Percentiles rank a stretch among this genome's conserved stretches.
Evolutionary conservation across 2,797 vertebrate species (phyloP).

Genomic region (Squalus acanthias): DNA sequence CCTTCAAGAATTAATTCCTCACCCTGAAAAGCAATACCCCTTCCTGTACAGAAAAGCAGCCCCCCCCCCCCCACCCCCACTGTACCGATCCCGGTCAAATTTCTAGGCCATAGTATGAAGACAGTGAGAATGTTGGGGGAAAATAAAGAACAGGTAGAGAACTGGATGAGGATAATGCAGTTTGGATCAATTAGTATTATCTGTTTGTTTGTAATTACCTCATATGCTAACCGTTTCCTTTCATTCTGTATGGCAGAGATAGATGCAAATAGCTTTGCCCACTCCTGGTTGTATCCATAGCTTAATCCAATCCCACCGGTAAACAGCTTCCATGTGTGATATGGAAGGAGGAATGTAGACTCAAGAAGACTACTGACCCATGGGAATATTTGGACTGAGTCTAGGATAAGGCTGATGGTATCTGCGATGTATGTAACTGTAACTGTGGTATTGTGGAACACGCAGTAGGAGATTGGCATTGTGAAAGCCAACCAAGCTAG

Average conservation of each 20-base stretch:
- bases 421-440: slow-evolving; percentile 69
- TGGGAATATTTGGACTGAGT: slow-evolving; percentile 73
- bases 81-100: too few species aligned
- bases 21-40: too few species aligned
- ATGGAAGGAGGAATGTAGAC: slow-evolving; percentile 69
- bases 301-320: slow-evolving; percentile 59
- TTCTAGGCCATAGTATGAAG: neutral
- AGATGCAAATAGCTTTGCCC: slow-evolving; percentile 69
- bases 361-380: slow-evolving; percentile 64
- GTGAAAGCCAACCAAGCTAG: slow-evolving; percentile 77
- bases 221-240: slow-evolving; percentile 63
- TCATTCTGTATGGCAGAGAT: slow-evolving; percentile 64
- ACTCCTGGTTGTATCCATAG: slow-evolving; percentile 51
- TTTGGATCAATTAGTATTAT: neutral
- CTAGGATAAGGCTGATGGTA: slow-evolving; percentile 65
- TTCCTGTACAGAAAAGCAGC: too few species aligned
- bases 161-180: neutral
- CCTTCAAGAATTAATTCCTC: too few species aligned
- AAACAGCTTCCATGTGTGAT: slow-evolving; percentile 57
- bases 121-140: neutral
- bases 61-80: too few species aligned
- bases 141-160: neutral
- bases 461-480: slow-evolving; percentile 66
- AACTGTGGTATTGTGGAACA: slow-evolving; percentile 70
- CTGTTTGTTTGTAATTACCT: slow-evolving; percentile 55